Evolutionary conservation across 2,113 vertebrate genomes (phyloP).

Genomic region (Pangasianodon hypophthalmus): DNA sequence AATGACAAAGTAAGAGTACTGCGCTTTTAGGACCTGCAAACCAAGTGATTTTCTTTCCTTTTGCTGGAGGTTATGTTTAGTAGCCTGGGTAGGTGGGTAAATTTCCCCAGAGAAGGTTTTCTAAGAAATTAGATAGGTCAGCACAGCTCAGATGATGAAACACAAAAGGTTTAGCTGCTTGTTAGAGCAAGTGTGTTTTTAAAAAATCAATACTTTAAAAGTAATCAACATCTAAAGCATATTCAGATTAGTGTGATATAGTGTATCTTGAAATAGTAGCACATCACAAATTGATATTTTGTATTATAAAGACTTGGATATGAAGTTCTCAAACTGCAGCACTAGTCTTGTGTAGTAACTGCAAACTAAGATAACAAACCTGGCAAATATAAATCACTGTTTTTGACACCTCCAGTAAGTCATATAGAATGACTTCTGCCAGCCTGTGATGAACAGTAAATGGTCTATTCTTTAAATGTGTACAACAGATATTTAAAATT

Average conservation of each 20-base stretch:
- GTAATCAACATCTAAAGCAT: constrained; percentile 7
- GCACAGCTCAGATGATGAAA: constrained; percentile 4
- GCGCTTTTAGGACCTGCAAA: not conserved
- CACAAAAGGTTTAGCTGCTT: constrained; percentile 12
- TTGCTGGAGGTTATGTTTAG: constrained; percentile 43
- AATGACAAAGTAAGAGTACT: constrained; percentile 17
- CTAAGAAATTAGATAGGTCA: constrained; percentile 4
- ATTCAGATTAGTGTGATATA: constrained; percentile 20
- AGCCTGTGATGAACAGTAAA: not conserved
- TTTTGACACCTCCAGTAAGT: not conserved
- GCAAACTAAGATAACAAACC: not conserved
- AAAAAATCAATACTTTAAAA: constrained; percentile 13
- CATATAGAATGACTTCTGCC: not conserved
- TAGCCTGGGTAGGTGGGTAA: constrained; percentile 28
- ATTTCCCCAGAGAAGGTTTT: constrained; percentile 50
- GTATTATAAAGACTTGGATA: constrained; percentile 39
- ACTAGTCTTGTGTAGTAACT: not conserved
- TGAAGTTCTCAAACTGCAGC: not conserved
- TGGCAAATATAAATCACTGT: not conserved
- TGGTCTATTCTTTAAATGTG: not conserved
- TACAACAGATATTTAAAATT: not conserved
- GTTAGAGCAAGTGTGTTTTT: constrained; percentile 10
- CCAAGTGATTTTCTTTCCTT: constrained; percentile 11
- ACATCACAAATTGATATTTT: constrained; percentile 23
- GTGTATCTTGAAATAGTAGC: constrained; percentile 12